Evolutionary conservation across 2,797 vertebrate species (phyloP).

Genomic region (Gobionotothen gibberifrons): DNA sequence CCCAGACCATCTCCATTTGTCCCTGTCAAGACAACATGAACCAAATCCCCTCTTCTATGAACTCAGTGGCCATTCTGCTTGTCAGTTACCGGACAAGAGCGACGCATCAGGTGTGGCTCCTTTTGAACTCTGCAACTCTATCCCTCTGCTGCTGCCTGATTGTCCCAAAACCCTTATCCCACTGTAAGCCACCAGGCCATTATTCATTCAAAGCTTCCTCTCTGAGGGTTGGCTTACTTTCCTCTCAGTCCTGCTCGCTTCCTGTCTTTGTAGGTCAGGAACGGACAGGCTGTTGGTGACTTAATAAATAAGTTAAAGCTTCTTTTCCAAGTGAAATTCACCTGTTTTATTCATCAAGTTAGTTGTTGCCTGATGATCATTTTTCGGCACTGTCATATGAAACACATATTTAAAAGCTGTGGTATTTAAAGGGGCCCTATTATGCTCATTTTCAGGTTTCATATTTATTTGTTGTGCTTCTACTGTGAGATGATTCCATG

Average conservation of each 20-base stretch:
- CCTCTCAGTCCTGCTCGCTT: conserved; percentile 55
- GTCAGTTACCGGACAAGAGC: conserved; percentile 17
- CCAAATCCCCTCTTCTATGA: conserved; percentile 9
- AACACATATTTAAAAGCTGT: not conserved
- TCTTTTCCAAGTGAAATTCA: conserved; percentile 26
- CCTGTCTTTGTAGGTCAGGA: conserved; percentile 73
- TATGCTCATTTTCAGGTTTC: no score
- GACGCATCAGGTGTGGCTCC: conserved; percentile 50
- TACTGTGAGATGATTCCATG: no score
- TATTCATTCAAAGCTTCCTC: conserved; percentile 82
- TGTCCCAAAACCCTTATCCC: conserved; percentile 61
- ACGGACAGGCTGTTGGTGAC: conserved; percentile 21
- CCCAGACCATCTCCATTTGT: not conserved
- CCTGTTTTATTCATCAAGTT: not conserved
- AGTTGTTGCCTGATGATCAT: not conserved
- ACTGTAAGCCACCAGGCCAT: conserved; percentile 64
- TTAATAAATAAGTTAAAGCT: not conserved
- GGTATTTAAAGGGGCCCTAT: no score
- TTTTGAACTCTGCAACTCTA: conserved; percentile 64
- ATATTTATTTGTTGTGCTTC: no score
- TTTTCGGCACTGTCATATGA: not conserved
- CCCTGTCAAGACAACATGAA: not conserved
- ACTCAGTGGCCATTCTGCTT: not conserved
- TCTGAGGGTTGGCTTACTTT: conserved; percentile 70
- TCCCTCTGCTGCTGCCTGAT: conserved; percentile 37